Evolutionary conservation across 2,113 vertebrate genomes (phyloP).

Genomic region (Spea multiplicata): DNA sequence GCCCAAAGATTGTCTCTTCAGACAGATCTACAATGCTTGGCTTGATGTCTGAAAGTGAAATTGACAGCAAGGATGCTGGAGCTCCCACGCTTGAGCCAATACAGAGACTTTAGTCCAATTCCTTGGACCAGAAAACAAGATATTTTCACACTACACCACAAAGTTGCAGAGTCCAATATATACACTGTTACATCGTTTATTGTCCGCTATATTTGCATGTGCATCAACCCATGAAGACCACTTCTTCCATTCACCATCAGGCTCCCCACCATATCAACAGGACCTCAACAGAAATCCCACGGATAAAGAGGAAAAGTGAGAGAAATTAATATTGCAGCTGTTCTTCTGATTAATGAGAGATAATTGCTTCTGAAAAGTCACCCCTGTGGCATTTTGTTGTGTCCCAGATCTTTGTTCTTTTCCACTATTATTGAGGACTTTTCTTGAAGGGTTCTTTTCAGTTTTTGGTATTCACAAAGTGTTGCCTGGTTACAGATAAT

Average conservation of each 20-base stretch:
- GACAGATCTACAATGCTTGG: conserved; percentile 73
- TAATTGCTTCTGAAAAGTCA: conserved; percentile 99
- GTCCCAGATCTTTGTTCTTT: conserved; percentile 98
- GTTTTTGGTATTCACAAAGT: conserved; percentile 97
- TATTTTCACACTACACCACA: background rate
- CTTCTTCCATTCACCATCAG: background rate
- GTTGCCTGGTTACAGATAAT: conserved; percentile 99
- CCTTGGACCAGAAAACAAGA: conserved; percentile 14
- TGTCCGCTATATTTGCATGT: background rate
- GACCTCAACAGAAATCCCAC: conserved; percentile 77
- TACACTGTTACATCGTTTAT: background rate
- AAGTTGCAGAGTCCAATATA: conserved; percentile 18
- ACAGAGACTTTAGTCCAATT: conserved; percentile 42
- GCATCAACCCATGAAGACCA: background rate
- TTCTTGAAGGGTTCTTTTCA: conserved; percentile 96
- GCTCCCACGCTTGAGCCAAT: conserved; percentile 65
- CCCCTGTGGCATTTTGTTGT: conserved; percentile 97
- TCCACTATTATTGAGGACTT: conserved; percentile 94
- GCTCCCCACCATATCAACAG: conserved; percentile 56
- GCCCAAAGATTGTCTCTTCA: conserved; percentile 76
- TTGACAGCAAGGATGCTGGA: conserved; percentile 63
- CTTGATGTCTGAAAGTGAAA: conserved; percentile 73
- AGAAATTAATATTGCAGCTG: conserved; percentile 97
- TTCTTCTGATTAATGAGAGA: conserved; percentile 97
- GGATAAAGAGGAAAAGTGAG: conserved; percentile 74